Base-by-base conservation (phyloP, 2,113 vertebrate species). In the Platysternon megacephalum region DNA sequence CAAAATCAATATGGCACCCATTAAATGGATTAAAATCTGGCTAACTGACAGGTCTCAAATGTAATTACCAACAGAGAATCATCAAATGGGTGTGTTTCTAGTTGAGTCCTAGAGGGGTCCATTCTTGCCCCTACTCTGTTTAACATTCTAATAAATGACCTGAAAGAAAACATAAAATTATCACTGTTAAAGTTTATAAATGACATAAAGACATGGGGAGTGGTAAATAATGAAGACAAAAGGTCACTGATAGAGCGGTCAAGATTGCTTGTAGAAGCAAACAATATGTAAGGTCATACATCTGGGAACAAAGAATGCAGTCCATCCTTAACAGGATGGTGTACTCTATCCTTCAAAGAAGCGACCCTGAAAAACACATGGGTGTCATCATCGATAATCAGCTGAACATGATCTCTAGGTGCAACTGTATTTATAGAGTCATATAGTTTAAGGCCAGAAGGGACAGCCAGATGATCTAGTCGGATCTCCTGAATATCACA, bases 141-240 rank as follows among this genome's bases (percentile, higher is more conserved):
- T 85, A 1, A 0, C 81, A 39, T 79, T 11, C 42, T 32, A 52
- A 4, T 48, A 13, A 79, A 11, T 79, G 39, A 29, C 35, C 72
- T 81, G 26, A 21, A 85, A 81, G 72, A 86, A 5, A 79, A 8
- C 39, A 14, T 29, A 84, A 82, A 92, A 83, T 2, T 8, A 52
- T 11, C 79, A 90, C 58, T 81, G 12, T 1, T 81, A 49, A 82
- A 84, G 16, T 1, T 8, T 90, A 44, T 32, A 86, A 22, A 68
- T 32, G 6, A 68, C 17, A 88, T 8, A 56, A 5, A 78, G 9
- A 28, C 29, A 0, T 0, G 85, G 6, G 10, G 1, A 68, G 8
- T 61, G 80, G 65, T 32, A 58, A 92, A 5, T 11, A 49, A 49
- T 28, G 52, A 91, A 84, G 48, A 42, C 3, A 1, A 78, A 12